Base-by-base conservation (phyloP, 2,888 invertebrate species). In the Tridacna gigas region DNA sequence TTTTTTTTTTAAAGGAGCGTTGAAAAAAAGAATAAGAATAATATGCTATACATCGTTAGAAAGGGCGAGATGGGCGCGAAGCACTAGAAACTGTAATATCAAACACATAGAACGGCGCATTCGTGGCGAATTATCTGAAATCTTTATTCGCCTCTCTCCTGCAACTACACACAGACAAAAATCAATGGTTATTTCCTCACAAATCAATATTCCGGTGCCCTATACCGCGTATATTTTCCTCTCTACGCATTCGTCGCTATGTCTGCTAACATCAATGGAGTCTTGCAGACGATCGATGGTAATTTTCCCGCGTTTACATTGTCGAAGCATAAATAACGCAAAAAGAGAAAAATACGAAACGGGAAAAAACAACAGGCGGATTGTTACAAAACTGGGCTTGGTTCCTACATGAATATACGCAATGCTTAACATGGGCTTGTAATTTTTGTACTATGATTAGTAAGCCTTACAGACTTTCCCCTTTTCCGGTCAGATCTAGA, bases 141-240 rank as follows among this genome's bases (percentile, higher is more conserved):
- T 71, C 71, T 48, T 71, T 71, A 71, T 71, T 71, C 71, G 26
- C 71, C 51, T 18, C 71, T 26, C 51, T 48, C n/a, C 61, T 18
- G 28, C 61, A 74, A 61, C 74, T 74, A 77, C 77, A 77, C 66
- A n/a, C 56, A 66, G 77, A 77, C 77, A 66, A 51, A 77, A 77
- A 77, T 67, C 66, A 65, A 66, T 77, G 28, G 77, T 28, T 65
- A 48, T 67, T 67, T 25, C 77, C 65, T 47, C 65, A 60, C 66
- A 67, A 67, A 77, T 77, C 77, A 56, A 77, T 77, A 66, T 25
- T 20, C 28, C 65, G 20, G 67, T 77, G 47, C 51, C 77, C 66
- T 60, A 26, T 77, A 76, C 76, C 25, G 48, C 22, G 51, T 48
- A 45, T 76, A 61, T 74, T 61, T 63, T 45, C 47, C 71, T 75